phyloP scores from a whole-genome alignment of 92 coral and sea anemone species.

The Umimayanthus kanabou region DNA sequence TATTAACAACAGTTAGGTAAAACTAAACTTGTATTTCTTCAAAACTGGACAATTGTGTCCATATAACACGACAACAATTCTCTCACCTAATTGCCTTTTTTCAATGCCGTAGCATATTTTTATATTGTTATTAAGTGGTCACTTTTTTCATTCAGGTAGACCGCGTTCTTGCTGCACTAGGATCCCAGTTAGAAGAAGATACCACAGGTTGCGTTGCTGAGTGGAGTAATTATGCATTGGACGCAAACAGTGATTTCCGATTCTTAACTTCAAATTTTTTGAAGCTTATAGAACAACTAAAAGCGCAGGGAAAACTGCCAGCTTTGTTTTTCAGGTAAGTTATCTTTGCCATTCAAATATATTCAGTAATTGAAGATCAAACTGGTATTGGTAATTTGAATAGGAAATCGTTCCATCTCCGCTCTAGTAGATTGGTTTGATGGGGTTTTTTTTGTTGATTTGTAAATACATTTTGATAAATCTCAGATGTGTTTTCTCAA shows the following conservation, averaged over 20 bases:
- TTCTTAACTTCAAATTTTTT: slow-evolving; percentile 34
- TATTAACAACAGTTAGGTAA: background rate
- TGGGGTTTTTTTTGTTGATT: too few species aligned
- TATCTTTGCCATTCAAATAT: too few species aligned
- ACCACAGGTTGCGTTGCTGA: background rate
- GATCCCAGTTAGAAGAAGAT: background rate
- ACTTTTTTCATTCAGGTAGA: slow-evolving; percentile 20
- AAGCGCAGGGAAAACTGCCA: slow-evolving; percentile 60
- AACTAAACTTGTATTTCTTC: background rate
- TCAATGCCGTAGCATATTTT: too few species aligned
- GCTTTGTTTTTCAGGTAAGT: slow-evolving; percentile 62
- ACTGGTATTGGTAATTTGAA: too few species aligned
- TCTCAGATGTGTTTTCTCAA: too few species aligned
- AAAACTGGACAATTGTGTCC: too few species aligned
- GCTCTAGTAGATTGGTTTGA: too few species aligned
- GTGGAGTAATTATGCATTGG: background rate
- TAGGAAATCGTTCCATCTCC: too few species aligned
- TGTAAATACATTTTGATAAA: too few species aligned
- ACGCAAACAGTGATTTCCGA: background rate
- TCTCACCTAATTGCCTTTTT: too few species aligned
- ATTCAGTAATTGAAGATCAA: too few species aligned
- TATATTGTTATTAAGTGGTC: too few species aligned
- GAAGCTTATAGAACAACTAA: slow-evolving; percentile 56
- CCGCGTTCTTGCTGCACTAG: background rate
- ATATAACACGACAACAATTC: background rate